These are phyloP conservation scores for Macquaria australasica DNA, from an alignment of 2,113 vertebrate genomes.

Conservation along the genomic window DNA sequence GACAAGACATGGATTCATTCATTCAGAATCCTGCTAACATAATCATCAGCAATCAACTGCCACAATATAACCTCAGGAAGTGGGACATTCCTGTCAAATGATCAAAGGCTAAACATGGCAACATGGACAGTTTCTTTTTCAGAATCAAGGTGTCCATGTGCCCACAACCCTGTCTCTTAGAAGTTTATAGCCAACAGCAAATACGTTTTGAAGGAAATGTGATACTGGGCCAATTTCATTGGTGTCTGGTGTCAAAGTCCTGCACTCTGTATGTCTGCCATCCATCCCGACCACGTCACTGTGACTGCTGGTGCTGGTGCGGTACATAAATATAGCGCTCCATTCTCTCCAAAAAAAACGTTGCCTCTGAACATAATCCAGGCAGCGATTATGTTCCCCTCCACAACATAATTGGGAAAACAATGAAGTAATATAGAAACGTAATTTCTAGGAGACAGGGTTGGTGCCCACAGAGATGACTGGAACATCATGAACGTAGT, in stretches of 20 bases:
- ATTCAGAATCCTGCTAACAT: slow-evolving; percentile 26
- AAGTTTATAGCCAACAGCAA: not conserved
- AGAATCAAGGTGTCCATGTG: slow-evolving; percentile 1
- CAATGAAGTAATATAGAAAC: not conserved
- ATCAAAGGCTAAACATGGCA: slow-evolving; percentile 29
- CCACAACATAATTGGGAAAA: not conserved
- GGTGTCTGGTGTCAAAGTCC: not conserved
- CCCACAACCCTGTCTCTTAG: not conserved
- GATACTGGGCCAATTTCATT: too few relatives aligned
- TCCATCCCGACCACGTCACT: not conserved
- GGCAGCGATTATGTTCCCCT: not conserved
- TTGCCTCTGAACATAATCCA: not conserved
- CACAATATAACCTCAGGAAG: slow-evolving; percentile 14
- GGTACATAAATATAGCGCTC: too few relatives aligned
- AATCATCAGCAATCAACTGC: slow-evolving; percentile 15
- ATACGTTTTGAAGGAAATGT: too few relatives aligned
- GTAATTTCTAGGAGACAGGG: not conserved
- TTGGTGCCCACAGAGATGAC: not conserved
- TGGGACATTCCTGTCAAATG: slow-evolving; percentile 32
- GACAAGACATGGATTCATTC: slow-evolving; percentile 35
- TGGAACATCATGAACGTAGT: not conserved
- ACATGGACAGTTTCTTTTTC: not conserved
- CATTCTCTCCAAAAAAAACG: too few relatives aligned
- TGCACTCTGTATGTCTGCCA: not conserved
- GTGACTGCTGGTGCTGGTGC: not conserved